phyloP scores from a whole-genome alignment of 2,797 vertebrate species.

The Aeoliscus strigatus region DNA sequence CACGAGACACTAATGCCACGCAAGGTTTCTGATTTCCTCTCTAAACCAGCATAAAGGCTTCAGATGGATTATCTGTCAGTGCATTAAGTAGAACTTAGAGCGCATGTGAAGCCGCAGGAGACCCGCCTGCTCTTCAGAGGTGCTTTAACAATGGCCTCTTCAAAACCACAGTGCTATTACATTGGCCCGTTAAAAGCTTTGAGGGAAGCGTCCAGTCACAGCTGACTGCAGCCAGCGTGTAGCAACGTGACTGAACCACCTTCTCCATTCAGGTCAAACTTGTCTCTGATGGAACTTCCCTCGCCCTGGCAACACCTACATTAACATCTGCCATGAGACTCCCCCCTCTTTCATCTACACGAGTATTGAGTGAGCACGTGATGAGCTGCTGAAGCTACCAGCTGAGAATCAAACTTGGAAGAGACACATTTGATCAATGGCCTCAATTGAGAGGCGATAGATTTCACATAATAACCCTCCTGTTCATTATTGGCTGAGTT shows the following conservation, averaged over 20 bases:
- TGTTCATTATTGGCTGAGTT: slow-evolving; percentile 67
- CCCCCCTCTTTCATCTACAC: slow-evolving; percentile 9
- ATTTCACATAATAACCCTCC: slow-evolving; percentile 68
- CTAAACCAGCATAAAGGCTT: slow-evolving; percentile 71
- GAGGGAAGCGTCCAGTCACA: slow-evolving; percentile 63
- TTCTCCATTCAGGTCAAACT: slow-evolving; percentile 33
- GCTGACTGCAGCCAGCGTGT: slow-evolving; percentile 57
- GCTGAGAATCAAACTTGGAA: slow-evolving; percentile 46
- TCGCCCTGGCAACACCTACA: slow-evolving; percentile 6
- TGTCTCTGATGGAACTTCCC: slow-evolving; percentile 19
- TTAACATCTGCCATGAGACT: slow-evolving; percentile 13
- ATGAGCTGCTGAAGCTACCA: too few species aligned
- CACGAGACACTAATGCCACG: slow-evolving; percentile 56
- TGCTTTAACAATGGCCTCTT: slow-evolving; percentile 64
- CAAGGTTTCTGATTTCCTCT: slow-evolving; percentile 72
- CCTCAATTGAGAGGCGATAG: slow-evolving; percentile 63
- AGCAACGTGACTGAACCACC: slow-evolving; percentile 41
- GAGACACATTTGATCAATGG: slow-evolving; percentile 59
- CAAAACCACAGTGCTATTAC: slow-evolving; percentile 76
- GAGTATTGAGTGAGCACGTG: not conserved
- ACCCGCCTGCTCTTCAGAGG: slow-evolving; percentile 62
- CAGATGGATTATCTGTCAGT: slow-evolving; percentile 78
- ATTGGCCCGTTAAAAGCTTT: slow-evolving; percentile 78
- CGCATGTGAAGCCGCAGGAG: slow-evolving; percentile 73
- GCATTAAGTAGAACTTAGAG: slow-evolving; percentile 77